phyloP scores from a whole-genome alignment of 2,888 invertebrate species.

The Barypeithes pellucidus region DNA sequence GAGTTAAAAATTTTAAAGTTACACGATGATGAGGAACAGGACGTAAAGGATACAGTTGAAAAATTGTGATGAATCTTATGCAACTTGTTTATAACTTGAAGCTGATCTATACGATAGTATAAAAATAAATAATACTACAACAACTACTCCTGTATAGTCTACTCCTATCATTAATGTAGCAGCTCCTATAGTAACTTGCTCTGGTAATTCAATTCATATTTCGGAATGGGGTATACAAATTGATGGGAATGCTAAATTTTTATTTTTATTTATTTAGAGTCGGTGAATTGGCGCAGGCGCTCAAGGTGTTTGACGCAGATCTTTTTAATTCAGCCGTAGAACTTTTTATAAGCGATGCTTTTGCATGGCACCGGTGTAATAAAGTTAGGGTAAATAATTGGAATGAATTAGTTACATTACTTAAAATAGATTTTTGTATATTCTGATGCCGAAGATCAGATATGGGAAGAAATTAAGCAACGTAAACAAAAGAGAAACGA shows the following conservation, averaged over 20 bases:
- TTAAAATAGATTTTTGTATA: constrained; percentile 34
- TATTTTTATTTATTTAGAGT: constrained; percentile 9
- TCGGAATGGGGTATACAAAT: neutral
- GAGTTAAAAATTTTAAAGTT: too few relatives aligned
- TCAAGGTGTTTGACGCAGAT: neutral
- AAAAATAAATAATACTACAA: too few relatives aligned
- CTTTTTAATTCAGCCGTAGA: constrained; percentile 1
- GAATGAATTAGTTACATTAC: constrained; percentile 15
- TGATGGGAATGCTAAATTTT: neutral
- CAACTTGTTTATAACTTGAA: too few relatives aligned
- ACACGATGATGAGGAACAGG: too few relatives aligned
- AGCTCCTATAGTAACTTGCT: constrained; percentile 5
- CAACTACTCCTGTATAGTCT: too few relatives aligned
- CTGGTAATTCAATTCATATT: neutral
- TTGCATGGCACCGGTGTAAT: constrained; percentile 5
- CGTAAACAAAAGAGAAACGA: constrained; percentile 18
- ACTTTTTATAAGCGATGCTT: constrained; percentile 6
- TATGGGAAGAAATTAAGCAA: constrained; percentile 36
- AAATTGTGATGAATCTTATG: too few relatives aligned
- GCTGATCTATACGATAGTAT: too few relatives aligned
- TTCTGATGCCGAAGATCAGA: constrained; percentile 21
- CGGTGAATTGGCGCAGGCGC: neutral
- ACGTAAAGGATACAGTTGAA: too few relatives aligned
- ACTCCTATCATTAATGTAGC: constrained; percentile 12
- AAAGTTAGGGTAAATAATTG: neutral